A percentile compares a stretch with the other conserved stretches of the same genome.
phyloP scores from a whole-genome alignment of 2,888 invertebrate genomes.

The Apamea anceps region DNA sequence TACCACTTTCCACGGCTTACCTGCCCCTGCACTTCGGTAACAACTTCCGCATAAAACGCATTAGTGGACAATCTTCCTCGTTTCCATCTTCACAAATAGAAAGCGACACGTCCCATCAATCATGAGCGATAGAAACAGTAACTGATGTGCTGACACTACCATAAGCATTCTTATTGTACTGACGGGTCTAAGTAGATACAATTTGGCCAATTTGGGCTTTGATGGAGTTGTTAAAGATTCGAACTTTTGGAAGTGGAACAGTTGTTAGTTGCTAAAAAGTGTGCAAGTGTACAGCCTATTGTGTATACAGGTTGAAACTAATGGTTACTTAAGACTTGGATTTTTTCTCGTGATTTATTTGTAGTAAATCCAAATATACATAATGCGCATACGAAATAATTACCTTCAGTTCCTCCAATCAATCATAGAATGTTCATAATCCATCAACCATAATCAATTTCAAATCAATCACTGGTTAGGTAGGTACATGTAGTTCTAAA shows the following conservation, averaged over 20 bases:
- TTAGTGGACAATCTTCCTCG: slow-evolving; percentile 50
- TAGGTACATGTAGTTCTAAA: neutral
- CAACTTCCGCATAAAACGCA: slow-evolving; percentile 48
- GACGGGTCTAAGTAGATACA: neutral
- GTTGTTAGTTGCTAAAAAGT: neutral
- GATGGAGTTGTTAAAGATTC: neutral
- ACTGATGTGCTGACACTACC: slow-evolving; percentile 25
- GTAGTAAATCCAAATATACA: neutral
- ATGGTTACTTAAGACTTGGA: neutral
- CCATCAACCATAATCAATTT: slow-evolving; percentile 43
- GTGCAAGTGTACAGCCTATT: neutral
- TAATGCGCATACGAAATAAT: neutral
- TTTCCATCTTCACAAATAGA: slow-evolving; percentile 60
- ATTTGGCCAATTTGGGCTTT: neutral
- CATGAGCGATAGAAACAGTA: slow-evolving; percentile 46
- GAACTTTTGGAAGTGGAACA: neutral
- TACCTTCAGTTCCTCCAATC: slow-evolving; percentile 1
- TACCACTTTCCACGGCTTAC: neutral
- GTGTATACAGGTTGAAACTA: neutral
- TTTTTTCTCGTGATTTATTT: neutral
- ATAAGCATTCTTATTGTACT: neutral
- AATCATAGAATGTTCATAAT: slow-evolving; percentile 9
- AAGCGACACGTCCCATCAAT: slow-evolving; percentile 63
- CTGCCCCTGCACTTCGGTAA: slow-evolving; percentile 12
- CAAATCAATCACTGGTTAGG: slow-evolving; percentile 33